Evolutionary conservation across 2,113 vertebrate genomes (phyloP), one percentile per base, ranked within the genome.

Genomic region (Chrysemys picta): DNA sequence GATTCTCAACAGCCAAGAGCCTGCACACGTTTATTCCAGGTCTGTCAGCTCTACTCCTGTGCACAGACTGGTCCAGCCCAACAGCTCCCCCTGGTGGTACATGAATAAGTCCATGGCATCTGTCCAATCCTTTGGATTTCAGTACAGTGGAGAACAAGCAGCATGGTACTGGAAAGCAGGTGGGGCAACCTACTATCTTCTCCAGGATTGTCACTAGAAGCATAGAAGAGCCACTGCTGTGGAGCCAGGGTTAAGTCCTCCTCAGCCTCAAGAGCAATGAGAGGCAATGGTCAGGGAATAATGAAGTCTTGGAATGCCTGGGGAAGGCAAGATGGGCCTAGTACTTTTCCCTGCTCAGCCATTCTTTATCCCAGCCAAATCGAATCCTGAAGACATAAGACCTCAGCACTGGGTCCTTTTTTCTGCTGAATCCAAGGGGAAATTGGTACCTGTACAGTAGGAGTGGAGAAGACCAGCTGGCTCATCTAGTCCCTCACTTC

Each of bases 401-500:
- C 84, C 88, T 82, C 62, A 59, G 78, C 72, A 80, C 95, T 92
- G 93, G 91, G 88, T 93, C 49, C 82, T 82, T 35, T 89, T 79
- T 27, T 85, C 87, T 92, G 13, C n/a, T 57, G 8, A 54, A 53
- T 29, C 45, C 54, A 57, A 81, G 72, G 54, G 84, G 80, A 69
- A 49, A 22, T 27, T 21, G 42, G 52, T 87, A 50, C n/a, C 86
- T 65, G n/a, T 31, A 10, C 13, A 4, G 3, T 1, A 76, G 88
- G 88, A 85, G 80, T 62, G 53, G 57, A 84, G 76, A 76, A 94
- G 56, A 79, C 29, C 21, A 53, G 53, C 29, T 38, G 22, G 38
- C 38, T 78, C 27, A 19, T 38, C 78, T 29, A 42, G 19, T 57
- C 12, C 38, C 52, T 82, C 31, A 14, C 24, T 49, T 85, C 42